A percentile compares a stretch with the other conserved stretches of the same genome.
phyloP scores from a whole-genome alignment of 2,113 vertebrate genomes.

The Pterocles burchelli region DNA sequence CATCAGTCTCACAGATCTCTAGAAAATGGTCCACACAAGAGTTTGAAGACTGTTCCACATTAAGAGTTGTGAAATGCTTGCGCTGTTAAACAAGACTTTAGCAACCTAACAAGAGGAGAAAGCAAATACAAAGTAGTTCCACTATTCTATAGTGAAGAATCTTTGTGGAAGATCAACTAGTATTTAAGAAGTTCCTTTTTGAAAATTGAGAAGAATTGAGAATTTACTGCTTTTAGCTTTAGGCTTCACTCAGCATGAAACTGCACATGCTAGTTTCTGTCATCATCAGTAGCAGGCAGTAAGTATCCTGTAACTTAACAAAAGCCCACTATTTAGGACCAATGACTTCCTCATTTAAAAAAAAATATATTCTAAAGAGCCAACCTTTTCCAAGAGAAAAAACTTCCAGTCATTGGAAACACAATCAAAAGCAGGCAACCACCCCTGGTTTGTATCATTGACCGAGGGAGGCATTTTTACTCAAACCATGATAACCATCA shows the following conservation, averaged over 20 bases:
- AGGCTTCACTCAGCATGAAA: neutral
- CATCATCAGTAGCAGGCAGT: neutral
- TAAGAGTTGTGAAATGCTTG: neutral
- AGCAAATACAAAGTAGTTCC: neutral
- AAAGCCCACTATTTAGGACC: neutral
- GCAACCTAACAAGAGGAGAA: neutral
- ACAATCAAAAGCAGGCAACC: neutral
- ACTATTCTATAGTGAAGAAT: neutral
- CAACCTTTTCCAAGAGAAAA: neutral
- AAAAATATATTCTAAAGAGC: neutral
- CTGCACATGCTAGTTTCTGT: neutral
- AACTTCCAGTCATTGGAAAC: neutral
- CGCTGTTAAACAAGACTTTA: neutral
- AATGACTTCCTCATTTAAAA: neutral
- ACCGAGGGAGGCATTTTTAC: neutral
- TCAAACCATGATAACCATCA: neutral
- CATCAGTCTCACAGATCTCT: neutral
- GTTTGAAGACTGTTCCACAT: neutral
- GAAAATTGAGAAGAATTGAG: neutral
- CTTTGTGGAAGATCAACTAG: neutral
- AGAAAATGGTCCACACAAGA: neutral
- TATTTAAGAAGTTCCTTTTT: neutral
- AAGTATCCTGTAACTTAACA: neutral
- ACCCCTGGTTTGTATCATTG: accelerated
- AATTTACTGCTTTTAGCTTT: neutral